A percentile compares a stretch with the other conserved stretches of the same genome.
Conservation (phyloP, 2,888 invertebrate species). For the Papilio demoleus region DNA sequence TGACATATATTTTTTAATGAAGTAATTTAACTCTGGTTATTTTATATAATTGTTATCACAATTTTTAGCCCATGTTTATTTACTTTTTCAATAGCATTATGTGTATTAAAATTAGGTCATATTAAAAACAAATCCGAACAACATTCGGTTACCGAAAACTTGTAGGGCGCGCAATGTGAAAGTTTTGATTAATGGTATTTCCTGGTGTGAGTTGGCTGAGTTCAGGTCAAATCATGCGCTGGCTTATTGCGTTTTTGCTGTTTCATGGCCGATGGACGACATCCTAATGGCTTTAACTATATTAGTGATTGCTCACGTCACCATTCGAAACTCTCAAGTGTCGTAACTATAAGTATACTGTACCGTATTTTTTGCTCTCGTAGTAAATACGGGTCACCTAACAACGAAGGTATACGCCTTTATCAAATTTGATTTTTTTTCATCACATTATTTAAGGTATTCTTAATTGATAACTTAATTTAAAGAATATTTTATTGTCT, state of each 20-base stretch:
- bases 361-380: too few species aligned
- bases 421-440: too few species aligned
- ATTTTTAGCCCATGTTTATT: background rate
- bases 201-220: constrained; percentile 14
- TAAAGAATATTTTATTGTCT: too few species aligned
- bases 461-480: too few species aligned
- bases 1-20: too few species aligned
- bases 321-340: too few species aligned
- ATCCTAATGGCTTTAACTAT: background rate
- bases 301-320: background rate
- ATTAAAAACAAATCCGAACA: background rate
- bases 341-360: too few species aligned
- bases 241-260: background rate
- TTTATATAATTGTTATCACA: too few species aligned
- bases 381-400: too few species aligned
- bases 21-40: too few species aligned
- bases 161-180: constrained; percentile 18
- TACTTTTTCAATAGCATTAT: background rate
- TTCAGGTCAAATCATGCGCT: constrained; percentile 4
- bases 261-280: background rate
- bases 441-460: too few species aligned
- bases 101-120: constrained; percentile 6
- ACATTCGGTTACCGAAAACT: constrained; percentile 25
- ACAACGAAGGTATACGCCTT: too few species aligned
- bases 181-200: constrained; percentile 33